phyloP scores from a whole-genome alignment of 2,797 vertebrate genomes.

The Neopelma chrysocephalum region DNA sequence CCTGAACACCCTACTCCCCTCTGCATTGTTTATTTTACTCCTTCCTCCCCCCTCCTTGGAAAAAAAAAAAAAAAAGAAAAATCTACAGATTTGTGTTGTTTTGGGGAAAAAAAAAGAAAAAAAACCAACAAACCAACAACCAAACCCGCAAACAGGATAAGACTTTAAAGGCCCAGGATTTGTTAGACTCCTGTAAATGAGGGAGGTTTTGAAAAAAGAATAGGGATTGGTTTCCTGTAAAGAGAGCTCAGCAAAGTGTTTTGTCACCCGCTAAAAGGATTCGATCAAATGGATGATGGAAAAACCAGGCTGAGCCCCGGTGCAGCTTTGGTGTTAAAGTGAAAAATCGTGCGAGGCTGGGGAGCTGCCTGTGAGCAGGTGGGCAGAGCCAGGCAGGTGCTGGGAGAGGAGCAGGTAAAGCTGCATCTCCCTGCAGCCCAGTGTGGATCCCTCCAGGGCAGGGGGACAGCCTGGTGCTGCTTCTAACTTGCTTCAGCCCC shows the following conservation, averaged over 20 bases:
- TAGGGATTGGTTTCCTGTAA: slow-evolving; percentile 17
- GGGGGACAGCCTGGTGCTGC: background rate
- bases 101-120: fast-evolving
- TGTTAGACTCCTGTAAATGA: slow-evolving; percentile 11
- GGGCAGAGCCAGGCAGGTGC: background rate
- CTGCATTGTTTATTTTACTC: background rate
- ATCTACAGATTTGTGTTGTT: background rate
- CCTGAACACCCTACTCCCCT: slow-evolving; percentile 39
- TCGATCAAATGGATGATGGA: slow-evolving; percentile 6
- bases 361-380: background rate
- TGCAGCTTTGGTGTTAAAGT: background rate
- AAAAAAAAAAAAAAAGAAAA: background rate
- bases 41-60: background rate
- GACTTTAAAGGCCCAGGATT: background rate
- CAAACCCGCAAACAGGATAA: background rate
- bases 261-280: slow-evolving; percentile 46
- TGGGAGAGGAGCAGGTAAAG: background rate
- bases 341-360: background rate
- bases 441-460: background rate
- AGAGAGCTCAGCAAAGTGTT: slow-evolving; percentile 33
- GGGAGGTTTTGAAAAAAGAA: background rate
- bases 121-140: background rate
- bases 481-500: fast-evolving
- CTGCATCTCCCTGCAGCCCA: background rate
- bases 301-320: background rate